Base-by-base conservation (phyloP, 2,113 vertebrate genomes). In the Salvator merianae region DNA sequence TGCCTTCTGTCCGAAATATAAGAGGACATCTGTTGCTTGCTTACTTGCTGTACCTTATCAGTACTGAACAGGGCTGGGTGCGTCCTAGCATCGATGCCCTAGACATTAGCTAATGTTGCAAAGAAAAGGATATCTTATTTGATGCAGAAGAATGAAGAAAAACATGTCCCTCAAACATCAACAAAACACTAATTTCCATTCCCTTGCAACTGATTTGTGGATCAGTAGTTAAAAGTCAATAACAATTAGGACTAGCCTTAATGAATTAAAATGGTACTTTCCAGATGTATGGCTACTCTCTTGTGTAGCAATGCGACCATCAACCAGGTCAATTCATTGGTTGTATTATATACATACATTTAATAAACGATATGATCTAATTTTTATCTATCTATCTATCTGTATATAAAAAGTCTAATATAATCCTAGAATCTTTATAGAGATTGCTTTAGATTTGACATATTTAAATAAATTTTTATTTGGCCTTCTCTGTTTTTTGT, bases 181-280 rank as follows among this genome's bases (percentile, higher is more conserved):
- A 9, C 4, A 26, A 5, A 66, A 66, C 6, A 2, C n/a, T 43
- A 13, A 36, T 10, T 24, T 68, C 55, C 43, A 2, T 24, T 59
- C 34, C 20, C 28, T 20, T 38, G 7, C 34, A 34, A 32, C 68
- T 73, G 86, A 26, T n/a, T 32, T 59, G 32, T 70, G 66, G n/a
- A 20, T 26, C 78, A 26, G 7, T 62, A 38, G 84, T 89, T 81
- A 69, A 13, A 86, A 24, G 59, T 22, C 80, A 84, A 55, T 36
- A 14, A 7, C 63, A 28, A 81, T 53, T 70, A 55, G 62, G 10
- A 7, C 77, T 4, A 43, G 36, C 4, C 30, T 47, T n/a, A 43
- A 79, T 26, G 10, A n/a, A 50, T 59, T 14, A 62, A 77, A 62
- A 62, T 26, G 5, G 50, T 5, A 10, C 50, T 77, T 34, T 22